Base-by-base conservation (phyloP, 1,140 invertebrate genomes). In the Galleria mellonella region DNA sequence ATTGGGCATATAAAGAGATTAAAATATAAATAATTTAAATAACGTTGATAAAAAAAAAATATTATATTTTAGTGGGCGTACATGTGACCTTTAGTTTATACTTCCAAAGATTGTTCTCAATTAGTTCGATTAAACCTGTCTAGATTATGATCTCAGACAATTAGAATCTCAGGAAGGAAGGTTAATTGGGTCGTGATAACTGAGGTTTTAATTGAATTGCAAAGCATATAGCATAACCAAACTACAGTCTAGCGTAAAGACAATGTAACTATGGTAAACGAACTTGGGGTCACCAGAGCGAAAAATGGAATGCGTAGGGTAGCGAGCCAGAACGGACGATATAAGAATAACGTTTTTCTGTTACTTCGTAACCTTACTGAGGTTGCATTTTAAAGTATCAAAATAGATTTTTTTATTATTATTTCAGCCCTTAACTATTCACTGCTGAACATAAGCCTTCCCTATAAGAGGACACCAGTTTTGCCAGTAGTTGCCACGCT, bases 231-330 rank as follows among this genome's bases (percentile, higher is more conserved):
- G 17, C 17, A 5, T 39, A 27, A 39, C 30, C 17, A 6, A 32
- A 11, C 30, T 32, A 39, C 14, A 23, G 17, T 23, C 17, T 23
- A 23, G 17, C 17, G 6, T 23, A 23, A 23, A 23, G 17, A 23
- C 17, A 23, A 23, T 23, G 17, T 23, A 23, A 23, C 17, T 23
- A 23, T 23, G 17, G 17, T 23, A 23, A 2, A 23, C 17, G 17
- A 23, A 37, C 13, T 37, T 37, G 17, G 14, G 50, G 48, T 47
- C 53, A 53, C 15, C 55, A 50, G 44, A 60, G 54, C 53, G 47
- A 62, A 52, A 57, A 62, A 62, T 67, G 44, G 45, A 47, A 60
- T 48, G 51, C 50, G 43, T 49, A 44, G 41, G 49, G 46, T 52
- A 43, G 47, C 48, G 43, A 40, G 32, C 13, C 43, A 43, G 23